Evolutionary conservation across 2,888 invertebrate genomes (phyloP), one percentile per base, ranked within the genome.

Genomic region (Drosophila leonis): DNA sequence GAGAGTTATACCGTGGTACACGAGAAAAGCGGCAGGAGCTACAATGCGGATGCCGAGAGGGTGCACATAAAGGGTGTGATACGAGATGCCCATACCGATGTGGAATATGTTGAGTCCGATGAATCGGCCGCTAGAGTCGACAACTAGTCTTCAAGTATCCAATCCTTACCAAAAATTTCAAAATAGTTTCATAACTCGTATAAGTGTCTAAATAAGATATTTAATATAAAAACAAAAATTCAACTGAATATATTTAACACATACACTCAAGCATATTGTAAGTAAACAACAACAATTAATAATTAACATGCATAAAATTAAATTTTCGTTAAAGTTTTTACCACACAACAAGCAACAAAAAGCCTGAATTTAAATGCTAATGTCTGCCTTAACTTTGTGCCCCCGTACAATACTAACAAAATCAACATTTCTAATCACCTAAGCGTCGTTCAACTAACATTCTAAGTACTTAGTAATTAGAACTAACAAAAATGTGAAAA

Each of bases 21-120:
- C 69, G 93, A 93, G 48, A 93, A 93, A 80, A 92, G 91, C 60
- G 91, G 91, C 13, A 92, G 92, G 57, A 92, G 93, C 60, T 93
- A 94, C 69, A 92, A 94, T 87, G 75, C 92, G 5, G 93, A 94
- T 41, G 90, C 93, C 13, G 94, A 94, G 82, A 93, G 93, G 64
- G 88, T 93, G 82, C 94, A 94, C 82, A 91, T 94, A 12, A 95
- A 94, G 90, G 94, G 94, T 52, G 92, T 93, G 70, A 91, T 91
- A 54, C 90, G 91, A 33, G 94, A 94, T 61, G 91, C 91, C 31
- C 90, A 93, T 56, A 94, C 95, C 6, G 95, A 95, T 86, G 90
- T 94, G 57, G 95, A 95, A 88, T 94, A 94, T 83, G 87, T 94
- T 56, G 94, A 93, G 52, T 91, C 91, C 18, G 92, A 93, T 63